A percentile compares a stretch with the other conserved stretches of the same genome.
Evolutionary conservation across 2,113 vertebrate genomes (phyloP).

Genomic region (Jaculus jaculus): DNA sequence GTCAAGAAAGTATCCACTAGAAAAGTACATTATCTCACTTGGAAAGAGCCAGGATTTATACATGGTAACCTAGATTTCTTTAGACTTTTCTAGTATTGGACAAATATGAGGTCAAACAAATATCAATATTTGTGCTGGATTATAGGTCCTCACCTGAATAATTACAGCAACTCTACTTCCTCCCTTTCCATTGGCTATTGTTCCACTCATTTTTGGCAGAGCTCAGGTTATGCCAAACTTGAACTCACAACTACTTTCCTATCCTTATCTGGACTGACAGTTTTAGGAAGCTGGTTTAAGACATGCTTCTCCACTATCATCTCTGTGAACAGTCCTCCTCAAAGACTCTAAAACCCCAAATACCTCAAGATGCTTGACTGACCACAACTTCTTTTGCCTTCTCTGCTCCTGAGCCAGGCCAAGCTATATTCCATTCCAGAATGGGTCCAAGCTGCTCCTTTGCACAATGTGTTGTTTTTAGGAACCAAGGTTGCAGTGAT

Average conservation of each 20-base stretch:
- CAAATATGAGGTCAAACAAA: neutral
- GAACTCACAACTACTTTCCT: neutral
- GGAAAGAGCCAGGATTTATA: neutral
- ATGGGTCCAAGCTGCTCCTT: neutral
- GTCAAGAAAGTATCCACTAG: neutral
- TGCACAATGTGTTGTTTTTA: neutral
- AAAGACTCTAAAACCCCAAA: neutral
- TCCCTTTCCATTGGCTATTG: neutral
- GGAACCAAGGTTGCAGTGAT: neutral
- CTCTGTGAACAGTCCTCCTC: neutral
- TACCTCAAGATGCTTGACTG: neutral
- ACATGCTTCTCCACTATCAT: neutral
- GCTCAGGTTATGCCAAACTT: neutral
- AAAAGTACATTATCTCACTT: slow-evolving; percentile 8
- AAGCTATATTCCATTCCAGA: neutral
- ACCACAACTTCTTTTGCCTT: neutral
- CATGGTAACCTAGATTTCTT: neutral
- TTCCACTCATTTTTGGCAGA: neutral
- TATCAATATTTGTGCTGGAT: neutral
- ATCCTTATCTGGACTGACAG: neutral
- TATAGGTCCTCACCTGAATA: neutral
- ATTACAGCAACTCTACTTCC: no score
- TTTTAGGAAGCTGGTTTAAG: neutral
- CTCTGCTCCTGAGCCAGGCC: neutral
- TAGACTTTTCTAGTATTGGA: neutral